Base-by-base conservation (phyloP, 2,113 vertebrate species). In the Colinus virginianus region DNA sequence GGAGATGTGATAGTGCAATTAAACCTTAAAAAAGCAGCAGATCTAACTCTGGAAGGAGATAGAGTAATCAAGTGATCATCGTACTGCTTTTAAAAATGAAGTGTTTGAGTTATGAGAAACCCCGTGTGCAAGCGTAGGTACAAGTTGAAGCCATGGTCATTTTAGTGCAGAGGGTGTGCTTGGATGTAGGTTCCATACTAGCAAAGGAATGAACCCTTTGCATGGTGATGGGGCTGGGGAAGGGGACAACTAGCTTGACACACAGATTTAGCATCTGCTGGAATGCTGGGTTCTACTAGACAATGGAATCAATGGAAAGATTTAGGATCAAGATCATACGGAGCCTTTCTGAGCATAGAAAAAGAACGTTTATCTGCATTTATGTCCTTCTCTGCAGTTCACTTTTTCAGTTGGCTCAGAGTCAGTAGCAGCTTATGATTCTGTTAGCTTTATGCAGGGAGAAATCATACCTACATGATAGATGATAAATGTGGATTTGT, bases 221-320 rank as follows among this genome's bases (percentile, higher is more conserved):
- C 38, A 78, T 71, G 43, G 16, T 59, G 30, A 14, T 63, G 36
- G 34, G 8, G 7, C 34, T 77, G 49, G 34, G 20, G 17, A 89
- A 67, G 42, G 25, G 48, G 40, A 86, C 78, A 62, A 45, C 53
- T 56, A 49, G n/a, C 63, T 90, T 46, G 72, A 20, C 55, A 70
- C 34, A 22, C 0, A 61, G 68, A 63, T 67, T 66, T 72, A 78
- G 16, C 61, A 30, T 67, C 70, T 28, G 32, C 13, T 40, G 89
- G 95, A 85, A 48, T 22, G 15, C 64, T 83, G 48, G 23, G 43
- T 94, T 85, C 81, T 56, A 61, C 62, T 59, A 90, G 84, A 84
- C 90, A 97, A 40, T 42, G 78, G 87, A 97, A 96, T 94, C 94
- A 95, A 92, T 94, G 74, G 78, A 88, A 96, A 36, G 87, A 84